phyloP scores from a whole-genome alignment of 2,113 vertebrate species.

The Sorex araneus region DNA sequence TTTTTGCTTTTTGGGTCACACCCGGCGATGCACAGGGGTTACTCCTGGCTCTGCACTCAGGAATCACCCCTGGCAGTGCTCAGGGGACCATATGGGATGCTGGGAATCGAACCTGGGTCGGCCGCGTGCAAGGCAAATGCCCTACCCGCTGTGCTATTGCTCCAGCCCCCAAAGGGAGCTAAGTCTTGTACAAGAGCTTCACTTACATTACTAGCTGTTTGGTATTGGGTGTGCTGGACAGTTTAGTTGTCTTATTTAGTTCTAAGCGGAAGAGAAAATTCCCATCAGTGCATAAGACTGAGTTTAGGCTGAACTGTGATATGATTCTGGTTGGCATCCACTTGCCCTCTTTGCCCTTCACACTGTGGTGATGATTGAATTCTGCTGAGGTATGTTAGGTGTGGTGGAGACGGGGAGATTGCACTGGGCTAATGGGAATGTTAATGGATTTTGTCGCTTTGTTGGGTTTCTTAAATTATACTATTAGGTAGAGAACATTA shows the following conservation, averaged over 20 bases:
- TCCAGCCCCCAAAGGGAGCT: not conserved
- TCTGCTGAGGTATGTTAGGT: constrained; percentile 45
- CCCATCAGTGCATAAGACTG: not conserved
- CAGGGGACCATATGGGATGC: too few species aligned
- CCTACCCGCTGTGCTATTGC: too few species aligned
- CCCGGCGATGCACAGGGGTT: too few species aligned
- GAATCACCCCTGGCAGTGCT: too few species aligned
- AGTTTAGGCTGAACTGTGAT: not conserved
- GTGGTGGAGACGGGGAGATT: constrained; percentile 24
- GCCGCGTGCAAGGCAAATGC: too few species aligned
- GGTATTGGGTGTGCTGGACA: not conserved
- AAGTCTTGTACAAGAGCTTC: not conserved
- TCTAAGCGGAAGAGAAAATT: not conserved
- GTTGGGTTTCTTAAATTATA: constrained; percentile 71
- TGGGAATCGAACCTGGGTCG: too few species aligned
- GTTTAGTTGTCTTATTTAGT: not conserved
- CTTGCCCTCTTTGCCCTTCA: constrained; percentile 38
- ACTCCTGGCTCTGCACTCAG: too few species aligned
- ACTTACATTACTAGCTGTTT: not conserved
- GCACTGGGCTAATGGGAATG: constrained; percentile 32
- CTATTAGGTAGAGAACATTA: constrained; percentile 65
- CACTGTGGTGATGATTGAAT: not conserved
- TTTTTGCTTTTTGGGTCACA: too few species aligned
- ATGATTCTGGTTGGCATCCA: not conserved
- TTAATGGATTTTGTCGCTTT: constrained; percentile 53